Evolutionary conservation across 2,888 invertebrate species (phyloP), one percentile per base, ranked within the genome.

Genomic region (Busseola fusca): DNA sequence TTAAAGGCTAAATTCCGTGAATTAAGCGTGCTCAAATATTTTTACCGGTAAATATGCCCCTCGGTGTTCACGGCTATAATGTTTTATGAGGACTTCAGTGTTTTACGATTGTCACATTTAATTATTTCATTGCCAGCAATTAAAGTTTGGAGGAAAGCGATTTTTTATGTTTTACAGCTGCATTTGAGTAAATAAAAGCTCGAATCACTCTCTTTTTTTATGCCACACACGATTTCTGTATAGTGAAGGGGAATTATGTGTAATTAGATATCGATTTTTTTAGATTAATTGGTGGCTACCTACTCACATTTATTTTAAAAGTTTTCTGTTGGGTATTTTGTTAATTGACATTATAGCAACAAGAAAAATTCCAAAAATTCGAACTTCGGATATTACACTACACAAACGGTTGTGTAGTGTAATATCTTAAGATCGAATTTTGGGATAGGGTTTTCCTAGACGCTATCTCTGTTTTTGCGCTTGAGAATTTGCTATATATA

Each of bases 81-180:
- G 92, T 93, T 95, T 95, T 95, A 95, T 93, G 80, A 87, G 88
- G 80, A 80, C 81, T 84, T 86, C 91, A 89, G 91, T 94, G 94
- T 93, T 95, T 95, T 95, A 95, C 93, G 95, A 94, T 92, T 95
- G 95, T 94, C 95, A 92, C 94, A 92, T 95, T 95, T 95, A 95
- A 95, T 95, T 95, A 95, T 93, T 95, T 94, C 93, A 95, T 94
- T 94, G 95, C 92, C 86, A 88, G 95, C 94, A 94, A 95, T 95
- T 94, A 95, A 95, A 94, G 90, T 95, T 94, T 93, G 90, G 93
- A 92, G 90, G 92, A 93, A 93, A 93, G 91, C 90, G 91, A 89
- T 92, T 94, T 95, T 94, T 93, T 92, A 90, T 89, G 89, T 93
- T 94, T 94, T 93, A 95, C 93, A 89, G 91, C 92, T 92, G 90